Conservation (phyloP, 2,888 invertebrate species). For the Geophilus truncorum region DNA sequence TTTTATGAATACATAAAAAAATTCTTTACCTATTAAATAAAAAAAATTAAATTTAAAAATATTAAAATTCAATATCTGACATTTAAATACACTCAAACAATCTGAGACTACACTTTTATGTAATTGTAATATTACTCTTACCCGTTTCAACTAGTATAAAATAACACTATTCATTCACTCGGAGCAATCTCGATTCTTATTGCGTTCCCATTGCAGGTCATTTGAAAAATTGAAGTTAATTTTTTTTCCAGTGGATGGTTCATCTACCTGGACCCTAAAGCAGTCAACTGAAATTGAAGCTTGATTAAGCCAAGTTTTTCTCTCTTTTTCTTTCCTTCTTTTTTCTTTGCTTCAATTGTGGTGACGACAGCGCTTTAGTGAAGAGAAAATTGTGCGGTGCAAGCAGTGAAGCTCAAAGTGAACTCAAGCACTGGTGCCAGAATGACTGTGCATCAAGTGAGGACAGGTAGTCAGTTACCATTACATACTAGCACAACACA, state of each 20-base stretch:
- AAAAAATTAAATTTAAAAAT: too few relatives aligned
- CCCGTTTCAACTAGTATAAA: neutral
- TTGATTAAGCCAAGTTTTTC: constrained; percentile 13
- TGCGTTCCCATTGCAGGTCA: constrained; percentile 1
- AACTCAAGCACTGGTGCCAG: constrained; percentile 7
- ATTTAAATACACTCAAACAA: neutral
- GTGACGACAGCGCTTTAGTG: constrained; percentile 21
- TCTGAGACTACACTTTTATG: neutral
- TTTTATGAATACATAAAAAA: too few relatives aligned
- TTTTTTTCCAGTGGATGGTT: neutral
- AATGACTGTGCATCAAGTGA: constrained; percentile 25
- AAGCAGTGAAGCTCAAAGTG: constrained; percentile 21
- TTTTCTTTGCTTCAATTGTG: constrained; percentile 10
- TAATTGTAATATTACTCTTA: neutral
- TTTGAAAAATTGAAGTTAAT: neutral
- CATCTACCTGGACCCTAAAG: constrained; percentile 12
- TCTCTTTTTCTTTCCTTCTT: neutral
- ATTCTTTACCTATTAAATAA: too few relatives aligned
- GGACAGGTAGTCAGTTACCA: constrained; percentile 15
- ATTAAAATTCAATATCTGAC: too few relatives aligned
- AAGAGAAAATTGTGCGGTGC: constrained; percentile 22
- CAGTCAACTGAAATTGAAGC: constrained; percentile 18
- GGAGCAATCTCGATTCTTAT: neutral
- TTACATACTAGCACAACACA: constrained; percentile 6
- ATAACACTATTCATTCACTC: neutral